Conservation (phyloP, 1,140 invertebrate species). For the Ylistrum balloti region DNA sequence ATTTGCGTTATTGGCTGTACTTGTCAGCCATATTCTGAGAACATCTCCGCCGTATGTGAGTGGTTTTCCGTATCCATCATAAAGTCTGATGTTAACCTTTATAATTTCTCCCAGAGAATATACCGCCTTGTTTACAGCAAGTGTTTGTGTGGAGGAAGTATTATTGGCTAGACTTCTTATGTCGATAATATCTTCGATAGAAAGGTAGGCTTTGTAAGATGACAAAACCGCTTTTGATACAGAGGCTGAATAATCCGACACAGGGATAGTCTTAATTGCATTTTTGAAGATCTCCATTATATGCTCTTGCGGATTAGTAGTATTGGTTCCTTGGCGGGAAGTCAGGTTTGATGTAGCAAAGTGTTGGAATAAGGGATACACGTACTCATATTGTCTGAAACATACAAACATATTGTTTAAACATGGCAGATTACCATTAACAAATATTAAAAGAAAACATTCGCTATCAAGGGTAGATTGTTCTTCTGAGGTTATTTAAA, state of each 20-base stretch:
- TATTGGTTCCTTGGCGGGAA: too few species aligned
- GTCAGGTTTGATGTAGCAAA: too few species aligned
- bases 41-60: constrained; percentile 21
- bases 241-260: neutral
- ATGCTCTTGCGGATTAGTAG: neutral
- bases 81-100: neutral
- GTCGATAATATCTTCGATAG: neutral
- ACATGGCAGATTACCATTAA: too few species aligned
- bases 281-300: neutral
- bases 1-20: neutral
- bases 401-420: too few species aligned
- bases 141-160: neutral
- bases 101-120: constrained; percentile 36
- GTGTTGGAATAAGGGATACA: too few species aligned
- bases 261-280: neutral
- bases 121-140: neutral
- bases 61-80: neutral
- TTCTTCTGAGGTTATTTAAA: too few species aligned
- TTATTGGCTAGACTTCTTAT: neutral
- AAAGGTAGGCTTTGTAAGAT: neutral
- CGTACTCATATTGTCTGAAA: too few species aligned
- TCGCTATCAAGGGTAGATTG: too few species aligned
- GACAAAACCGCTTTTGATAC: neutral
- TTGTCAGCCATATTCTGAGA: constrained; percentile 39
- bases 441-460: too few species aligned